These are phyloP conservation scores for Thunnus thynnus DNA, from an alignment of 2,113 vertebrate species.

Conservation along the genomic window DNA sequence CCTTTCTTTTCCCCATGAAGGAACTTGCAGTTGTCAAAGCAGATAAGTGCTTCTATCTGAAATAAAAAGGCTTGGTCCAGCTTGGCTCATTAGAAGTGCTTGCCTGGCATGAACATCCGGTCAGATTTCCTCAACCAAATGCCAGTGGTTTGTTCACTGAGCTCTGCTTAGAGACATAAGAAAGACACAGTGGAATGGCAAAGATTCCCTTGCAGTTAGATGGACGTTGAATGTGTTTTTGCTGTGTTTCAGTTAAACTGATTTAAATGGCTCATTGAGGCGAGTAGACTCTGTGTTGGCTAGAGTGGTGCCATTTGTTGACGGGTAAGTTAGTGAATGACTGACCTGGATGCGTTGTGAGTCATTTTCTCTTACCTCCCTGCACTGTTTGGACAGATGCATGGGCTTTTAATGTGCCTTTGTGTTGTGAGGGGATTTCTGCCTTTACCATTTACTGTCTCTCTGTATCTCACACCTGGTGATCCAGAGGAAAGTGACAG, in stretches of 20 bases:
- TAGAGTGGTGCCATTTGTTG: conserved; percentile 28
- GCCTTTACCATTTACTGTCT: neutral
- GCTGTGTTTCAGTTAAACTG: neutral
- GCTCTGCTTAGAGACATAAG: conserved; percentile 20
- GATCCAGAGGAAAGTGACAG: neutral
- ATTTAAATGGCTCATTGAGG: conserved; percentile 17
- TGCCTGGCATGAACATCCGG: conserved; percentile 38
- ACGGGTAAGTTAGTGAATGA: conserved; percentile 26
- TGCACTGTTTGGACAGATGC: conserved; percentile 22
- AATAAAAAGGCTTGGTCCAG: conserved; percentile 49
- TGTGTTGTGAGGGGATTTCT: neutral
- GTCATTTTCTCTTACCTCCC: conserved; percentile 29
- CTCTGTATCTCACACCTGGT: neutral
- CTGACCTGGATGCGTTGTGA: conserved; percentile 27
- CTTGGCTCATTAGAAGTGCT: conserved; percentile 27
- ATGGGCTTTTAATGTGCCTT: neutral
- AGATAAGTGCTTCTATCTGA: conserved; percentile 56
- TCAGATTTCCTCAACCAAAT: conserved; percentile 50
- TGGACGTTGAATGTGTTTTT: conserved; percentile 23
- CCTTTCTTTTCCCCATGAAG: conserved; percentile 21
- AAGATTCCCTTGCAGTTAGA: conserved; percentile 13
- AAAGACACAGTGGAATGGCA: conserved; percentile 18
- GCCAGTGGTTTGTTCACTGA: conserved; percentile 33
- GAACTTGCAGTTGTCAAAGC: conserved; percentile 72
- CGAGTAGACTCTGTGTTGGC: neutral